Base-by-base conservation (phyloP, 2,113 vertebrate genomes). In the Cavia aperea region DNA sequence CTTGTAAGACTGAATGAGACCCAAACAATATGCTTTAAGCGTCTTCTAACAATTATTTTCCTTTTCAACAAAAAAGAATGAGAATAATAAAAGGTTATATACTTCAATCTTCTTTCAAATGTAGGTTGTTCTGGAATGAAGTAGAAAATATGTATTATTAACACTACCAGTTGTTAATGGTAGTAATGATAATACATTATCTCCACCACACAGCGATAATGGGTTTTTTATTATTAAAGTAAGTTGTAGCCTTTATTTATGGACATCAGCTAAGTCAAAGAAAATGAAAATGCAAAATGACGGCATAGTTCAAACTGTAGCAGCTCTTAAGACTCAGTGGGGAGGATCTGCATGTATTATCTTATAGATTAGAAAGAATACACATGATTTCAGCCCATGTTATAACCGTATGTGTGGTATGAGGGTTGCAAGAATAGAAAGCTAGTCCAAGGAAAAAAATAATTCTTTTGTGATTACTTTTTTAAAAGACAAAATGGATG, bases 211-310 rank as follows among this genome's bases (percentile, higher is more conserved):
- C 0, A 8, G 86, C 0, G 23, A 94, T 88, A 94, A 92, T 90
- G 54, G 24, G 0, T 49, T 95, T 94, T 89, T 95, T 94, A 94
- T 94, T 94, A 95, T 93, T 93, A 92, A 96, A 94, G 56, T 66
- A 77, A 92, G 79, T 60, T 93, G 51, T 8, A 4, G 86, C 46
- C 46, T 95, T 95, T 95, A 96, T 94, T 93, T 94, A 93, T 90
- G 95, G 86, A 88, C 18, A 95, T 92, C 78, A 83, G 88, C 78
- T 90, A 94, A 93, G 81, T 93, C 43, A 86, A 78, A 94, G 94
- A 93, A 95, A 94, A 96, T 92, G 90, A 77, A 96, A 96, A 90
- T 86, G 65, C 83, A 94, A 88, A 94, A 83, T 90, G 87, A 94
- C 39, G n/a, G 56, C 51, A 95, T n/a, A 87, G 79, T 16, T 94